Evolutionary conservation across 1,140 invertebrate genomes (phyloP), one percentile per base, ranked within the genome.

Genomic region (Eubasilissa regina): DNA sequence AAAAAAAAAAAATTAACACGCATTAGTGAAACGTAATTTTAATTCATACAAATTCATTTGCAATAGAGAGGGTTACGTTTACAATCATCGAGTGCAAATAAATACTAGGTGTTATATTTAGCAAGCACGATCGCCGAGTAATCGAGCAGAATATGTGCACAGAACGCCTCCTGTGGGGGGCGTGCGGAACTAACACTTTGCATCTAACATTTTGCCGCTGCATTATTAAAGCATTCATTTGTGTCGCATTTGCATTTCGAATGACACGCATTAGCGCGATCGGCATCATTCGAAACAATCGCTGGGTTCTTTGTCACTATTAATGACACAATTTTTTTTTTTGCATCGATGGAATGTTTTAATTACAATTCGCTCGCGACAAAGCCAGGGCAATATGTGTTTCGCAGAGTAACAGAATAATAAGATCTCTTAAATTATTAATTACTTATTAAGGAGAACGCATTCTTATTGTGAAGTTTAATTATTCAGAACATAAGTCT

Each of bases 151-250:
- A 51, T 70, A 70, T 51, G 10, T 12, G n/a, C 21, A 35, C 21
- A 35, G 35, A 19, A 43, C 51, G 53, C 68, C 68, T 51, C 47
- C 68, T 19, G 68, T 17, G 25, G 25, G 17, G 72, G 48, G 51
- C 72, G 53, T 15, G n/a, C 43, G 17, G 35, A 21, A 75, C 58
- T 64, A 74, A 75, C 74, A 56, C 74, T 45, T 3, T n/a, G 19
- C 35, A 7, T 64, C 44, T 62, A 60, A n/a, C 44, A 25, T 62
- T 62, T 73, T 62, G 35, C 58, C 74, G 56, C 74, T 64, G 74
- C 74, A 75, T 75, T 75, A 75, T 75, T 75, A 75, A 48, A 60
- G 55, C 44, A 62, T 64, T 75, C 74, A 75, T 75, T 75, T 62
- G 56, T 62, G 74, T 75, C 74, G 62, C 48, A 75, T 75, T 75